Conservation (phyloP, 1,140 invertebrate genomes). For the Grapholita molesta region DNA sequence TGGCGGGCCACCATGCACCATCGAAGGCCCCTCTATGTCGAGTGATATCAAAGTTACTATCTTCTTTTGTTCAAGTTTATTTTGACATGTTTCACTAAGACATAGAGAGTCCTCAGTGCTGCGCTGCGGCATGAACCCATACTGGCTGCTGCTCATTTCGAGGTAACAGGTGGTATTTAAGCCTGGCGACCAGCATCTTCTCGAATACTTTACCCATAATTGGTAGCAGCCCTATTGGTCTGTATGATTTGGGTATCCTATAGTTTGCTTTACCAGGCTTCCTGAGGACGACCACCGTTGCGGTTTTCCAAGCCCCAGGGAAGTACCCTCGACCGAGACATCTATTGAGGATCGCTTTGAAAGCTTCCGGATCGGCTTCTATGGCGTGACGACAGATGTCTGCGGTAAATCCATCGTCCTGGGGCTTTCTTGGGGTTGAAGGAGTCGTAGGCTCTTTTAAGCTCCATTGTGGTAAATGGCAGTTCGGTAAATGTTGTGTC, state of each 20-base stretch:
- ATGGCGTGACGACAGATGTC: neutral
- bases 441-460: no score
- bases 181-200: constrained; percentile 21
- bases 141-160: constrained; percentile 23
- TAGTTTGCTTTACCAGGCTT: neutral
- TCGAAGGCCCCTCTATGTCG: constrained; percentile 36
- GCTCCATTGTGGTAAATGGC: no score
- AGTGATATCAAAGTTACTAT: constrained; percentile 20
- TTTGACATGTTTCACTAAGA: no score
- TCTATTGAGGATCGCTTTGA: no score
- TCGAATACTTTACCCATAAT: constrained; percentile 34
- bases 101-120: no score
- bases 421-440: constrained; percentile 19
- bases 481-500: no score
- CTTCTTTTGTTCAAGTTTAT: neutral
- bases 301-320: constrained; percentile 1
- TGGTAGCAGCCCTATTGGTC: constrained; percentile 22
- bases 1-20: constrained; percentile 34
- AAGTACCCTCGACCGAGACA: constrained; percentile 8
- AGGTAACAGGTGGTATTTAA: no score
- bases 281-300: neutral
- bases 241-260: neutral
- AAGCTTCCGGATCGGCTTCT: no score
- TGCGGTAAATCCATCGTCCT: constrained; percentile 6
- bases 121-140: constrained; percentile 20